Evolutionary conservation across 2,797 vertebrate species (phyloP), one percentile per base, ranked within the genome.

Genomic region (Alfaro cultratus): DNA sequence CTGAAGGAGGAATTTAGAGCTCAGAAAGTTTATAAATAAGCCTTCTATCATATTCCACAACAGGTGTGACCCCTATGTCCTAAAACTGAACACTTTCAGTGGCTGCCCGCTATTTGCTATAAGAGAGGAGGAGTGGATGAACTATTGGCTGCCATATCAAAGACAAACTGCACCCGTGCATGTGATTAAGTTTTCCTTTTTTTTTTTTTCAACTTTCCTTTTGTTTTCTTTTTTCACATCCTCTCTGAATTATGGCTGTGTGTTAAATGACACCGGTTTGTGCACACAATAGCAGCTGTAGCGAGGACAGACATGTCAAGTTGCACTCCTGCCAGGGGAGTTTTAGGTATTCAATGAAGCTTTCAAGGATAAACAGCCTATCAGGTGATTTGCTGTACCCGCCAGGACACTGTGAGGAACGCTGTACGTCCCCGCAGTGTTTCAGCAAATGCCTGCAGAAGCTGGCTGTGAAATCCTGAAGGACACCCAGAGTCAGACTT

Each of bases 1-100:
- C 96, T 96, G 97, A 97, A 95, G 96, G 95, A 98, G 97, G 98
- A 99, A 98, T 98, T 97, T 96, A 95, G 95, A 97, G 97, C 97
- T 96, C 97, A 96, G 97, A 98, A 99, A 98, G 97, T 99, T 99
- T 99, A 99, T 98, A 99, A 99, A 99, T 99, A 99, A 99, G 97
- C 97, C 99, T 98, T 99, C 98, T 98, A 98, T 99, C 98, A 99
- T 99, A 98, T 99, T 99, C 98, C 98, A 98, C 97, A 98, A 99
- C 99, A 99, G 98, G 98, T 99, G 99, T 98, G 98, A 98, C 97
- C 98, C 97, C 97, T 95, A 96, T 98, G 97, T 98, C 98, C 98
- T 97, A 99, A 99, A 99, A 99, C 98, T 97, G 96, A 98, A 97
- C 97, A 98, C 98, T 99, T 99, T 99, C 96, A 99, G 97, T 89